These are phyloP conservation scores for Boleophthalmus pectinirostris DNA, from an alignment of 2,113 vertebrate genomes.

Conservation along the genomic window DNA sequence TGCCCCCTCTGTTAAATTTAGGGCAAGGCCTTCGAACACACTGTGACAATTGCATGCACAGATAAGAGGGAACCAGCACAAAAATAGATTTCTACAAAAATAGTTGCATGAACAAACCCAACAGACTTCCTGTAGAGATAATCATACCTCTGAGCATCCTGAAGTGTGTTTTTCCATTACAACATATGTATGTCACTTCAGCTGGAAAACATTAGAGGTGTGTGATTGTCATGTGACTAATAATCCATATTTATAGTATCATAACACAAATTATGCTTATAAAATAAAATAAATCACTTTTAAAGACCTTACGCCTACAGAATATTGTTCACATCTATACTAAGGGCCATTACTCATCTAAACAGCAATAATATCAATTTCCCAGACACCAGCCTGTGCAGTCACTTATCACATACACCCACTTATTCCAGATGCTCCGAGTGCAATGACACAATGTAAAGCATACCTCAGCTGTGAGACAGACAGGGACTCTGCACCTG, in stretches of 20 bases:
- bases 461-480: conserved; percentile 35
- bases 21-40: not conserved
- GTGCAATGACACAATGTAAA: conserved; percentile 29
- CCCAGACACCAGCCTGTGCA: conserved; percentile 16
- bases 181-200: not conserved
- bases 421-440: conserved; percentile 43
- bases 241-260: not conserved
- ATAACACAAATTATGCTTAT: not conserved
- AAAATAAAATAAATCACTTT: not conserved
- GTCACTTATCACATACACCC: conserved; percentile 42
- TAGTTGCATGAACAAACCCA: not conserved
- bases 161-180: not conserved
- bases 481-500: conserved; percentile 17
- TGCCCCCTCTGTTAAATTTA: not conserved
- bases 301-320: not conserved
- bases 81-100: conserved; percentile 9
- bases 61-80: not conserved
- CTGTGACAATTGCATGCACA: not conserved
- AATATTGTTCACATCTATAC: not conserved
- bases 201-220: conserved; percentile 3
- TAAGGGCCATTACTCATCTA: not conserved
- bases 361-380: conserved; percentile 5
- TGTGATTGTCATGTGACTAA: conserved; percentile 4
- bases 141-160: not conserved
- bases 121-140: not conserved